phyloP scores from a whole-genome alignment of 1,140 invertebrate species.

The Akabosia matsudoensis region DNA sequence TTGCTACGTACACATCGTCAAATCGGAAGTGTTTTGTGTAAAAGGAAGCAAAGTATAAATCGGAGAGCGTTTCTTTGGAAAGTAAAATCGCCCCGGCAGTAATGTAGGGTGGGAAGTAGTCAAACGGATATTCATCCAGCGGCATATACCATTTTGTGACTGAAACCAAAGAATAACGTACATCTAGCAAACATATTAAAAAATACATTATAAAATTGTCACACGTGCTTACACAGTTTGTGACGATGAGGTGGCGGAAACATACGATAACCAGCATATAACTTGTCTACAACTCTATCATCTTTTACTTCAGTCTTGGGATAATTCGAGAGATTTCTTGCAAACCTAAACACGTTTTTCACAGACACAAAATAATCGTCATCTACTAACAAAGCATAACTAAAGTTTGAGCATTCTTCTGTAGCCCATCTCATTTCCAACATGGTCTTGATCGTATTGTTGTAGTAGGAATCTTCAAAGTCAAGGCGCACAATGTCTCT shows the following conservation, averaged over 20 bases:
- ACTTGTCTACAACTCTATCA: constrained; percentile 40
- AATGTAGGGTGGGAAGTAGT: constrained; percentile 83
- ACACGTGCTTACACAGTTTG: constrained; percentile 57
- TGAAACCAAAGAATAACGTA: constrained; percentile 7
- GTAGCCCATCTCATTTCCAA: constrained; percentile 78
- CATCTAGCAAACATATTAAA: neutral
- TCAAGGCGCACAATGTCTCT: constrained; percentile 78
- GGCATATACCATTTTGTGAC: constrained; percentile 77
- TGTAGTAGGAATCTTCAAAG: constrained; percentile 80
- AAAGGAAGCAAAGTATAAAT: constrained; percentile 73
- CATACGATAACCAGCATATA: constrained; percentile 78
- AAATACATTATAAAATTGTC: neutral
- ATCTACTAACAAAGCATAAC: constrained; percentile 83
- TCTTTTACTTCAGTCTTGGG: constrained; percentile 50
- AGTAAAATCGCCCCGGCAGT: constrained; percentile 82
- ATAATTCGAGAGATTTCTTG: constrained; percentile 68
- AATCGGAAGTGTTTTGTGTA: constrained; percentile 79
- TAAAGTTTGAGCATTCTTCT: constrained; percentile 67
- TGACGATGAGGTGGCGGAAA: constrained; percentile 71
- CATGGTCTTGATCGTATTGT: constrained; percentile 93
- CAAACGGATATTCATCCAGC: constrained; percentile 78
- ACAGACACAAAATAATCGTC: constrained; percentile 90
- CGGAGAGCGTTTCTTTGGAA: constrained; percentile 67
- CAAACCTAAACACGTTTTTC: constrained; percentile 75
- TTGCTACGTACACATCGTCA: constrained; percentile 81